Evolutionary conservation across 2,113 vertebrate species (phyloP).

Genomic region (Turdus rufiventris): DNA sequence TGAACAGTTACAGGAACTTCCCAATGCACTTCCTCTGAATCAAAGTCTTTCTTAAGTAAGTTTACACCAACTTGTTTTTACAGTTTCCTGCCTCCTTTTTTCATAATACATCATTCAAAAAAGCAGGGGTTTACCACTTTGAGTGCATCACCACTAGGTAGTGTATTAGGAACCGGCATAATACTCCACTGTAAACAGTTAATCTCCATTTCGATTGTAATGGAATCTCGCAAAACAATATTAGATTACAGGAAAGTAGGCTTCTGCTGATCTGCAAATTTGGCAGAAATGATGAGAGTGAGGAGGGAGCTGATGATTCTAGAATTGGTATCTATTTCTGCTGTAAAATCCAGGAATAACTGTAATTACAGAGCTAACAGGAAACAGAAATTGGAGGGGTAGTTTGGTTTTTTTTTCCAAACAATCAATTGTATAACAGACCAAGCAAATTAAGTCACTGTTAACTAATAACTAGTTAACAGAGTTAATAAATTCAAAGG

Average conservation of each 20-base stretch:
- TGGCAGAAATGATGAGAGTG: background rate
- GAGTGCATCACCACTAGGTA: background rate
- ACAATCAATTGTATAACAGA: background rate
- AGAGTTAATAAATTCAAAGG: background rate
- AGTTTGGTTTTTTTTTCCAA: background rate
- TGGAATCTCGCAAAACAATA: background rate
- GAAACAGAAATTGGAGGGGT: background rate
- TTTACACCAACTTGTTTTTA: background rate
- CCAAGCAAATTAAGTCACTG: background rate
- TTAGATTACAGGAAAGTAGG: background rate
- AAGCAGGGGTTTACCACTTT: background rate
- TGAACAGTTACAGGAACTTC: background rate
- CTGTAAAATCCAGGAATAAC: background rate
- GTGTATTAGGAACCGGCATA: background rate
- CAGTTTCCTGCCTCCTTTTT: background rate
- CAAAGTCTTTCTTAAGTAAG: background rate
- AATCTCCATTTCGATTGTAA: background rate
- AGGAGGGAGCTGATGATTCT: background rate
- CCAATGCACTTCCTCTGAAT: background rate
- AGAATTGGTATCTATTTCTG: background rate
- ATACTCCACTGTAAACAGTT: background rate
- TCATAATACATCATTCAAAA: background rate
- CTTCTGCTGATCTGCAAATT: background rate
- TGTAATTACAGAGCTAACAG: background rate
- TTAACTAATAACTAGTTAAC: background rate